A percentile compares a stretch with the other conserved stretches of the same genome.
These are phyloP conservation scores for Typhlichthys subterraneus DNA, from an alignment of 2,797 vertebrate genomes.

Conservation along the genomic window DNA sequence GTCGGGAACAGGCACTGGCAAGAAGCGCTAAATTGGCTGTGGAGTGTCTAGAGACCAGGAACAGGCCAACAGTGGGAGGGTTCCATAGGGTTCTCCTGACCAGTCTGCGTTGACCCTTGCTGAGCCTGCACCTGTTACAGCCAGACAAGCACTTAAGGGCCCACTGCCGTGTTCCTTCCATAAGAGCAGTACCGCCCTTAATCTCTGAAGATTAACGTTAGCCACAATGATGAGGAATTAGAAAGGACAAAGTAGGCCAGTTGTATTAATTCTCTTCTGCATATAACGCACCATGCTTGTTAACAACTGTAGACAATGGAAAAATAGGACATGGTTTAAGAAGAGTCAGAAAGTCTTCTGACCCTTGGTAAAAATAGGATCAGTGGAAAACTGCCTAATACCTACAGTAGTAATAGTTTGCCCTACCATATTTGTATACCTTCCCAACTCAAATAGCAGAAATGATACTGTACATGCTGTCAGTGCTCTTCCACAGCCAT, in stretches of 20 bases:
- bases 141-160: slow-evolving; percentile 14
- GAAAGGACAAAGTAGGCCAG: slow-evolving; percentile 11
- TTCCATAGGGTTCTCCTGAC: slow-evolving; percentile 43
- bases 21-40: slow-evolving; percentile 63
- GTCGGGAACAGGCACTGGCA: slow-evolving; percentile 47
- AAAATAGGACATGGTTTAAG: slow-evolving; percentile 22
- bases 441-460: slow-evolving; percentile 37
- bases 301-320: slow-evolving; percentile 22
- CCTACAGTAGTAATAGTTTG: slow-evolving; percentile 52
- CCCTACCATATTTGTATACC: slow-evolving; percentile 64
- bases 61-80: slow-evolving; percentile 15
- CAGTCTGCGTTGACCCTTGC: slow-evolving; percentile 54
- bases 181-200: background rate
- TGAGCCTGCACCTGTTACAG: slow-evolving; percentile 49
- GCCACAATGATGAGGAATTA: background rate
- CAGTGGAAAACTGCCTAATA: slow-evolving; percentile 28
- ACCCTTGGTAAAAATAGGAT: slow-evolving; percentile 63
- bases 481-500: slow-evolving; percentile 47
- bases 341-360: slow-evolving; percentile 18
- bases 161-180: slow-evolving; percentile 29
- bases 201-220: slow-evolving; percentile 7
- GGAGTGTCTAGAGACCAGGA: slow-evolving; percentile 42
- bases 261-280: slow-evolving; percentile 11
- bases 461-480: slow-evolving; percentile 52
- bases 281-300: slow-evolving; percentile 14